Percentiles rank a stretch among this genome's conserved stretches.
phyloP scores from a whole-genome alignment of 2,888 invertebrate genomes.

The Melinaea menophilus region DNA sequence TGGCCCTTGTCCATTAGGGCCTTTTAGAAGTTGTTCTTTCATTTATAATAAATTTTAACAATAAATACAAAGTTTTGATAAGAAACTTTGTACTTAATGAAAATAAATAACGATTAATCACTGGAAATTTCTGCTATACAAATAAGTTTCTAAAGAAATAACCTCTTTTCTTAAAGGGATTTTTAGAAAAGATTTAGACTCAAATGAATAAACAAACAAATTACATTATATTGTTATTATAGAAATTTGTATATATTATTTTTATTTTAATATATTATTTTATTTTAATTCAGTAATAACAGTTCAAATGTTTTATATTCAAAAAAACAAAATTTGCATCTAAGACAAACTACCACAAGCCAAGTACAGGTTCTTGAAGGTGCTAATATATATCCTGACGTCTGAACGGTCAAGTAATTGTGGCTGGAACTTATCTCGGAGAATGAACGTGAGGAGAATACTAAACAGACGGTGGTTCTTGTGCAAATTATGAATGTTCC shows the following conservation, averaged over 20 bases:
- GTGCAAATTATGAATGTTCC: constrained; percentile 65
- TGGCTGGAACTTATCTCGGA: constrained; percentile 74
- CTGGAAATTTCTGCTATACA: constrained; percentile 49
- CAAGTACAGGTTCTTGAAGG: constrained; percentile 54
- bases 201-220: constrained; percentile 4
- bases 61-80: constrained; percentile 60
- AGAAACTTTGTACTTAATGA: constrained; percentile 48
- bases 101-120: constrained; percentile 64
- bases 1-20: constrained; percentile 72
- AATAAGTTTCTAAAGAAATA: constrained; percentile 40
- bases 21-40: constrained; percentile 73
- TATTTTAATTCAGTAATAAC: constrained; percentile 27
- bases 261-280: not conserved
- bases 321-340: constrained; percentile 48
- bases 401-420: constrained; percentile 75
- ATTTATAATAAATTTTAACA: constrained; percentile 66
- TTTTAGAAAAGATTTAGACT: constrained; percentile 9
- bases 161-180: constrained; percentile 19
- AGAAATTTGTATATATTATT: too few species aligned
- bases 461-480: constrained; percentile 55
- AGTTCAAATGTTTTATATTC: constrained; percentile 5
- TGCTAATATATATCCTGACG: constrained; percentile 73
- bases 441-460: constrained; percentile 69
- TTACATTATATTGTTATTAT: constrained; percentile 4
- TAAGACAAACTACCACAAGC: constrained; percentile 49